Percentiles rank a stretch among this genome's conserved stretches.
Conservation (phyloP, 2,888 invertebrate species). For the Diachrysia chrysitis region DNA sequence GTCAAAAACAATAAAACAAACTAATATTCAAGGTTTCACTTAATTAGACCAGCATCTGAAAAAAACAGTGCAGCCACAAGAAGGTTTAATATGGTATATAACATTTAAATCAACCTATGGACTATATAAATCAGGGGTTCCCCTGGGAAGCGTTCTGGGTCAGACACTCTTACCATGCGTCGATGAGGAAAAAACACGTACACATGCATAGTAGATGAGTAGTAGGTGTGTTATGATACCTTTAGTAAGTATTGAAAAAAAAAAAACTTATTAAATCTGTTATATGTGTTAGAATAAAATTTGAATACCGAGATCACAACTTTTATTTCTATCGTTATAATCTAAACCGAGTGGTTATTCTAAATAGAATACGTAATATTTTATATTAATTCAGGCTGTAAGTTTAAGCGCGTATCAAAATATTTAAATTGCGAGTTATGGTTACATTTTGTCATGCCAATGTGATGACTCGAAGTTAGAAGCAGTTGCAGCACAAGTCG, state of each 20-base stretch:
- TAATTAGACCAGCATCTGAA: not conserved
- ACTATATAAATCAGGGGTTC: conserved; percentile 2
- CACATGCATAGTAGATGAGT: not conserved
- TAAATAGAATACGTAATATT: too few species aligned
- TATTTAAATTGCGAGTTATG: not conserved
- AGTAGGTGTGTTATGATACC: not conserved
- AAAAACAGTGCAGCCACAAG: not conserved
- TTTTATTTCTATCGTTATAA: too few species aligned
- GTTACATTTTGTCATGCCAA: conserved; percentile 35
- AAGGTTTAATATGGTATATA: not conserved
- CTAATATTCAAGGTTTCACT: not conserved
- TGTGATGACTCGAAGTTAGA: conserved; percentile 40
- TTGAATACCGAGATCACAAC: too few species aligned
- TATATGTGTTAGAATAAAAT: too few species aligned
- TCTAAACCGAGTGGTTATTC: too few species aligned
- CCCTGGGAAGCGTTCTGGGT: conserved; percentile 2
- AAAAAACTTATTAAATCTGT: too few species aligned
- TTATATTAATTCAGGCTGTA: too few species aligned
- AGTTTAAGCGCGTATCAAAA: not conserved
- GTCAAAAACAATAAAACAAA: not conserved
- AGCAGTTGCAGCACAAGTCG: conserved; percentile 30
- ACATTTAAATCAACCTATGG: not conserved
- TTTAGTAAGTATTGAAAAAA: not conserved
- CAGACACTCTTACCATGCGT: not conserved
- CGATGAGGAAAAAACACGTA: not conserved